A percentile compares a stretch with the other conserved stretches of the same genome.
These are phyloP conservation scores for Lepidurus packardi DNA, from an alignment of 1,140 invertebrate species.

Conservation along the genomic window DNA sequence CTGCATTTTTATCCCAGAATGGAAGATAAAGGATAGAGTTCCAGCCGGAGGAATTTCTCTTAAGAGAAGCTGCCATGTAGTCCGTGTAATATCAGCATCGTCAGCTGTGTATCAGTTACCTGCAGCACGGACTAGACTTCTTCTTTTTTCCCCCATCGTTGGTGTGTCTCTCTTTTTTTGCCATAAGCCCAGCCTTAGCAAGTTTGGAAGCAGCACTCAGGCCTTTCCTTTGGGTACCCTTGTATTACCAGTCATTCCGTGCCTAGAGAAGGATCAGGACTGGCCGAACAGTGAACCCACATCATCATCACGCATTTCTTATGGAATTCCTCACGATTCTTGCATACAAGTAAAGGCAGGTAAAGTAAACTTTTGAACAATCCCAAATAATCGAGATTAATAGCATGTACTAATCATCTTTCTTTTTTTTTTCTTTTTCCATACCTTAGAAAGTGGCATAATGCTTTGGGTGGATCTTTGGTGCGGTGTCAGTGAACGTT, in stretches of 20 bases:
- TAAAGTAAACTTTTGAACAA: not conserved
- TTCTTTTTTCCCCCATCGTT: not conserved
- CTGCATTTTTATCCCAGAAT: constrained; percentile 5
- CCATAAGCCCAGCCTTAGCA: not conserved
- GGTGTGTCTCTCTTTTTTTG: not conserved
- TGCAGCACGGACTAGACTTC: not conserved
- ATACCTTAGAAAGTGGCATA: too few relatives aligned
- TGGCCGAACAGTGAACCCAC: not conserved
- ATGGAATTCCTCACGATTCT: not conserved
- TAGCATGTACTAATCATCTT: too few relatives aligned
- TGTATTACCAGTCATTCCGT: not conserved
- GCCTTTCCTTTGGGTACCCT: not conserved
- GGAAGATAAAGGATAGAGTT: constrained; percentile 4
- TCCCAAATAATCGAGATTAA: too few relatives aligned
- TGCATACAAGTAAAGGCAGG: not conserved
- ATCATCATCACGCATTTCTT: not conserved
- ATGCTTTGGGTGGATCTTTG: too few relatives aligned
- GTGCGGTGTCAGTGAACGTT: too few relatives aligned
- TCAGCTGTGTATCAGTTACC: constrained; percentile 18
- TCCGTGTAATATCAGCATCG: constrained; percentile 19
- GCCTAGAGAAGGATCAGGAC: not conserved
- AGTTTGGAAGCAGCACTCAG: not conserved
- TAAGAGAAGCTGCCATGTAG: not conserved
- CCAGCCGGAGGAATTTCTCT: not conserved
- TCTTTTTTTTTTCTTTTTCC: too few relatives aligned